phyloP scores from a whole-genome alignment of 2,888 invertebrate genomes.

The Mystacides longicornis region DNA sequence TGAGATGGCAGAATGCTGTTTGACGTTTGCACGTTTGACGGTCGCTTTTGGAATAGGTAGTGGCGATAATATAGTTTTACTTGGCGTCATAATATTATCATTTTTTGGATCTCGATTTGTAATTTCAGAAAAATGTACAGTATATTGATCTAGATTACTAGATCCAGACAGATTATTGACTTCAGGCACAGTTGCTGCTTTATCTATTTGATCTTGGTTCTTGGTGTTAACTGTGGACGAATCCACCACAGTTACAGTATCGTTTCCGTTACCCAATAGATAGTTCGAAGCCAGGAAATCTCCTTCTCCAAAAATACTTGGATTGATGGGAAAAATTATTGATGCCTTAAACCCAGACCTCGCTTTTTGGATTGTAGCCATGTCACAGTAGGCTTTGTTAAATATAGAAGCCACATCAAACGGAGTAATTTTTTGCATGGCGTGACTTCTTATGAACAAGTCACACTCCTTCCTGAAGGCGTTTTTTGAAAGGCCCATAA shows the following conservation, averaged over 20 bases:
- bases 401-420: slow-evolving; percentile 29
- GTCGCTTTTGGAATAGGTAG: not conserved
- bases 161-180: not conserved
- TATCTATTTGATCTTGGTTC: not conserved
- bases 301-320: slow-evolving; percentile 28
- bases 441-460: slow-evolving; percentile 29
- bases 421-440: slow-evolving; percentile 28
- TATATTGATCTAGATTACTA: not conserved
- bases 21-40: slow-evolving; percentile 9
- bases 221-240: not conserved
- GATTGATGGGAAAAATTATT: slow-evolving; percentile 31
- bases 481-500: slow-evolving; percentile 3
- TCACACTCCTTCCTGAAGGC: slow-evolving; percentile 30
- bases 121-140: not conserved
- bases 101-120: not conserved
- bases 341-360: slow-evolving; percentile 31
- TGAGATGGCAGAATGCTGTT: slow-evolving; percentile 30
- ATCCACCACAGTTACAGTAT: not conserved
- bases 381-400: slow-evolving; percentile 25
- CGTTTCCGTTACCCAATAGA: not conserved
- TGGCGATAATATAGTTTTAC: not conserved
- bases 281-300: slow-evolving; percentile 27
- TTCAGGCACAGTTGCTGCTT: not conserved
- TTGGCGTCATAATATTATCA: not conserved
- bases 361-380: slow-evolving; percentile 30